phyloP scores from a whole-genome alignment of 1,140 invertebrate species.

The Bradynema listronoti region DNA sequence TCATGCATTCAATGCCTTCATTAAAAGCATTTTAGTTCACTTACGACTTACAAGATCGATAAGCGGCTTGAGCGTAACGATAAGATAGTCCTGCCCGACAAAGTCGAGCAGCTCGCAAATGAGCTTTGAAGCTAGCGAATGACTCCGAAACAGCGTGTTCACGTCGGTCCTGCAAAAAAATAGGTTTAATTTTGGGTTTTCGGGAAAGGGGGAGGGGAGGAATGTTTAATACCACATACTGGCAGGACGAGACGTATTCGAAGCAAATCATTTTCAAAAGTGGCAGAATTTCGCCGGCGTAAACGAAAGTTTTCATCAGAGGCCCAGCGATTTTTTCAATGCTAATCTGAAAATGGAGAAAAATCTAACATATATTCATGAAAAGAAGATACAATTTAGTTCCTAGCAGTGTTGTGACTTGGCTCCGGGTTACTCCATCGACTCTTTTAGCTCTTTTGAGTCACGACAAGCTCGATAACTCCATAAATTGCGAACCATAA shows the following conservation, averaged over 20 bases:
- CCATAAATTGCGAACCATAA: no score
- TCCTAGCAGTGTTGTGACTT: no score
- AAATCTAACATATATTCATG: conserved; percentile 29
- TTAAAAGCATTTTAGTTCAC: no score
- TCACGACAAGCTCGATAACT: no score
- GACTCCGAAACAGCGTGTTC: conserved; percentile 86
- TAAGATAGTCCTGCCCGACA: conserved; percentile 75
- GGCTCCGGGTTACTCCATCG: no score
- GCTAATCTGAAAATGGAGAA: conserved; percentile 49
- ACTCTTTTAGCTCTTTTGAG: conserved; percentile 9
- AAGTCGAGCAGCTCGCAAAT: conserved; percentile 89
- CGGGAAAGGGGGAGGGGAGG: background rate
- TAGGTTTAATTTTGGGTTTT: background rate
- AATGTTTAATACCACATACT: no score
- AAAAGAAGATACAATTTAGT: conserved; percentile 26
- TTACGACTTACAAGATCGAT: conserved; percentile 66
- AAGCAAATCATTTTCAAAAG: conserved; percentile 46
- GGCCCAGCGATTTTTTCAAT: conserved; percentile 43
- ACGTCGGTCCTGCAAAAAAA: conserved; percentile 68
- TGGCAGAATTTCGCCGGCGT: conserved; percentile 39
- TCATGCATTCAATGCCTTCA: no score
- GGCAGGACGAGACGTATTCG: conserved; percentile 46
- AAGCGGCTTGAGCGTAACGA: conserved; percentile 71
- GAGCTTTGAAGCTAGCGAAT: conserved; percentile 85
- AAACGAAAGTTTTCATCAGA: conserved; percentile 53